Percentiles rank a stretch among this genome's conserved stretches.
phyloP scores from a whole-genome alignment of 1,140 invertebrate species.

The Sesamia nonagrioides region DNA sequence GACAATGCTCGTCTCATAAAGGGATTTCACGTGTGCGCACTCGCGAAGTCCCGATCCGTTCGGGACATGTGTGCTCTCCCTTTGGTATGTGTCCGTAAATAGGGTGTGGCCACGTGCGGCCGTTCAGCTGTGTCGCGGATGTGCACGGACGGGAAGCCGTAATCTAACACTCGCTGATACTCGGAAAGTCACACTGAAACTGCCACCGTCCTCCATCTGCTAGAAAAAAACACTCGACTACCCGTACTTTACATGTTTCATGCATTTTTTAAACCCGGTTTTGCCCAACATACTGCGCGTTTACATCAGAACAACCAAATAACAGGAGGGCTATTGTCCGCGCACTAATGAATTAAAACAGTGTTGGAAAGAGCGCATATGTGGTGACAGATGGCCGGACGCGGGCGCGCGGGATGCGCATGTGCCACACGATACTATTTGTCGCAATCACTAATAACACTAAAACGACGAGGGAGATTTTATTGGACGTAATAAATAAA shows the following conservation, averaged over 20 bases:
- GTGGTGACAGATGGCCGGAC: slow-evolving; percentile 84
- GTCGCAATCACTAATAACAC: slow-evolving; percentile 74
- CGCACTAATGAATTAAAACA: slow-evolving; percentile 84
- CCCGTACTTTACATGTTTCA: background rate
- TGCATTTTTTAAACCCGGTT: background rate
- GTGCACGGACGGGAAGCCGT: slow-evolving; percentile 83
- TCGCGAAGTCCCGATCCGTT: slow-evolving; percentile 84
- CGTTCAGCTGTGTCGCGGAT: slow-evolving; percentile 84
- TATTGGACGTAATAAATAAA: slow-evolving; percentile 57
- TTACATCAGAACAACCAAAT: slow-evolving; percentile 66
- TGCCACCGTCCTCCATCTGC: slow-evolving; percentile 15
- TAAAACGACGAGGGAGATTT: slow-evolving; percentile 48
- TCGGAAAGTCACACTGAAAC: slow-evolving; percentile 64
- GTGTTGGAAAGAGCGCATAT: slow-evolving; percentile 80
- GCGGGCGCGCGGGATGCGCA: slow-evolving; percentile 80
- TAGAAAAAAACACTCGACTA: background rate
- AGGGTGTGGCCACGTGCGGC: slow-evolving; percentile 86
- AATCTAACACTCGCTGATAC: slow-evolving; percentile 81
- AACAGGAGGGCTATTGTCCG: slow-evolving; percentile 72
- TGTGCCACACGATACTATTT: slow-evolving; percentile 77
- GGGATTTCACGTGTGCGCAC: slow-evolving; percentile 86
- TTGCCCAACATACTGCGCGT: background rate
- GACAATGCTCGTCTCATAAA: slow-evolving; percentile 85
- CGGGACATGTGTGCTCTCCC: slow-evolving; percentile 86
- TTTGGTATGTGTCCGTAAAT: slow-evolving; percentile 84